A percentile compares a stretch with the other conserved stretches of the same genome.
Evolutionary conservation across 2,113 vertebrate species (phyloP).

Genomic region (Misgurnus mizolepis): DNA sequence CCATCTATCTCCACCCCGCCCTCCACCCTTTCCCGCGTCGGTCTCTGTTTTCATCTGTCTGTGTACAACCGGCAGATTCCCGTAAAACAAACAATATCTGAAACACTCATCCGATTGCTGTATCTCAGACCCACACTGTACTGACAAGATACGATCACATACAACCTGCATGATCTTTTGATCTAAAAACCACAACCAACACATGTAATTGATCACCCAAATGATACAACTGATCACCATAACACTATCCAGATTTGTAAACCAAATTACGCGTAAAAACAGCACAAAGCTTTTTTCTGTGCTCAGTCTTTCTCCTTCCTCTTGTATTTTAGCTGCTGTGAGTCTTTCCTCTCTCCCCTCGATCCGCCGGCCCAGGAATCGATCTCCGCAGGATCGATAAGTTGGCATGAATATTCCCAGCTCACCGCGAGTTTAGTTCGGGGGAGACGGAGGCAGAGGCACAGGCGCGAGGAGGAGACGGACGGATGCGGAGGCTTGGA

Average conservation of each 20-base stretch:
- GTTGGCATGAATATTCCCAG: conserved; percentile 85
- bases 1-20: conserved; percentile 36
- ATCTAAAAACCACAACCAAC: background rate
- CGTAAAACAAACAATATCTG: background rate
- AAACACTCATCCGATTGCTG: background rate
- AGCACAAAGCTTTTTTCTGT: conserved; percentile 1
- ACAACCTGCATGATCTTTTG: background rate
- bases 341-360: conserved; percentile 71
- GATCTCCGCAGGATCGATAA: conserved; percentile 83
- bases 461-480: conserved; percentile 75
- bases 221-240: background rate
- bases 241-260: background rate
- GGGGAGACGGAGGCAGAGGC: conserved; percentile 78
- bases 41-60: background rate
- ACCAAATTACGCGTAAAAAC: background rate
- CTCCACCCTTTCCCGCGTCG: conserved; percentile 1
- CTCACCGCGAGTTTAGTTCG: conserved; percentile 79
- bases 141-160: background rate
- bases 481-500: conserved; percentile 61
- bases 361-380: conserved; percentile 80
- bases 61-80: conserved; percentile 23
- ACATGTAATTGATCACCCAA: background rate
- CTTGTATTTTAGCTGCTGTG: conserved; percentile 62
- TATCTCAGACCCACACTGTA: too few relatives aligned
- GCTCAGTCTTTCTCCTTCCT: conserved; percentile 14